Base-by-base conservation (phyloP, 2,113 vertebrate genomes). In the Amblyopsis rosae region DNA sequence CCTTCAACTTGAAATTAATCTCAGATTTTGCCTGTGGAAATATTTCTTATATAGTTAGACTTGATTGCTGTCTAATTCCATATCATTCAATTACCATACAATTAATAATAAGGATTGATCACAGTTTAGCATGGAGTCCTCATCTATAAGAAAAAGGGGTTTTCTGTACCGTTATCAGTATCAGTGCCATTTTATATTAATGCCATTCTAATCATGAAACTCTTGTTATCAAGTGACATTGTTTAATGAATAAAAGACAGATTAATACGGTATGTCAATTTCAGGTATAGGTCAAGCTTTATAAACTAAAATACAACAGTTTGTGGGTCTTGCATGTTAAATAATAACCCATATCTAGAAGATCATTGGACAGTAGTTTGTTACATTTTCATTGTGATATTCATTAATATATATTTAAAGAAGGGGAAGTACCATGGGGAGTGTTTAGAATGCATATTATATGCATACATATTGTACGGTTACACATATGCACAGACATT, bases 151-250 rank as follows among this genome's bases (percentile, higher is more conserved):
- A 41, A 45, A 15, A 53, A 55, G 19, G 15, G 9, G 12, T 69
- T 71, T 78, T 26, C 26, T 26, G 26, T 26, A 26, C 71, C 67
- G 17, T 80, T 82, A 9, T 65, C 49, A 65, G 54, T 62, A 48
- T 41, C 75, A 83, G 87, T 86, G 86, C 87, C 88, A 87, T 86
- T 71, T 57, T 61, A 85, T 86, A 87, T 88, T 81, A 62, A 65
- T 58, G 19, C 17, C 13, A 1, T 83, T 91, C 89, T 91, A 73
- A 87, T 92, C 86, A 61, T 67, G 58, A 78, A 56, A 66, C 78
- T 67, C 75, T 88, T 79, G 88, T 92, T 88, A 90, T 85, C 76
- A 55, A 80, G 89, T 91, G 89, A 91, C 86, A 72, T 62, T 49
- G 71, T 68, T 66, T 73, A 85, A 65, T 77, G 49, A 73, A 58